Percentiles rank a stretch among this genome's conserved stretches.
Evolutionary conservation across 2,797 vertebrate species (phyloP).

Genomic region (Anguilla marmorata): DNA sequence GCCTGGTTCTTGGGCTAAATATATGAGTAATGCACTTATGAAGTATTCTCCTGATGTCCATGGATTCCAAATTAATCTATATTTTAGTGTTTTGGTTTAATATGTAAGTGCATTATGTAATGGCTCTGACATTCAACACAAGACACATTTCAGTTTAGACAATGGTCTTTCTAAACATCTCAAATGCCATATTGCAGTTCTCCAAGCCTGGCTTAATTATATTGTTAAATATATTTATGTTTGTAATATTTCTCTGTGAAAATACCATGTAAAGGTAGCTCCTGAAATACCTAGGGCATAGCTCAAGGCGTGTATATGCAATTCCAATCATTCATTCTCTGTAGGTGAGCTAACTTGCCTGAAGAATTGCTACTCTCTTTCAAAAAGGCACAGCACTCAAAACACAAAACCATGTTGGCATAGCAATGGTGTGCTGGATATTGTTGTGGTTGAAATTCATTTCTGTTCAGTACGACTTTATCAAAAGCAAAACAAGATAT

Average conservation of each 20-base stretch:
- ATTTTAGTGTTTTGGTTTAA: no score
- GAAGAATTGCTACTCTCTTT: not conserved
- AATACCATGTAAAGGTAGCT: conserved; percentile 15
- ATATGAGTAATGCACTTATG: no score
- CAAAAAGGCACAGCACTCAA: not conserved
- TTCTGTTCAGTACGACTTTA: no score
- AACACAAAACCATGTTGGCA: no score
- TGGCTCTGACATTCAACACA: not conserved
- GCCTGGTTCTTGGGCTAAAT: no score
- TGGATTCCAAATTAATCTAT: no score
- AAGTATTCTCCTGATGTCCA: no score
- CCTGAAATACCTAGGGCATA: conserved; percentile 14
- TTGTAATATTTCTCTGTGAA: conserved; percentile 1
- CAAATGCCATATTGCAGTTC: conserved; percentile 14
- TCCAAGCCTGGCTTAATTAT: not conserved
- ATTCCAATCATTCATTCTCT: conserved; percentile 17
- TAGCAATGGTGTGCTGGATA: no score
- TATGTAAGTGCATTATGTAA: not conserved
- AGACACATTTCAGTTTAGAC: conserved; percentile 16
- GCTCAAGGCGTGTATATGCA: conserved; percentile 25
- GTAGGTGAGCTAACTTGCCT: conserved; percentile 8
- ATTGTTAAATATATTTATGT: conserved; percentile 15
- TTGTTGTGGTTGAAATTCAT: no score
- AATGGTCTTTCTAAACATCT: not conserved
- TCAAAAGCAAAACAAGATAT: no score